Conservation (phyloP, 2,888 invertebrate genomes). For the Enchytraeus crypticus region DNA sequence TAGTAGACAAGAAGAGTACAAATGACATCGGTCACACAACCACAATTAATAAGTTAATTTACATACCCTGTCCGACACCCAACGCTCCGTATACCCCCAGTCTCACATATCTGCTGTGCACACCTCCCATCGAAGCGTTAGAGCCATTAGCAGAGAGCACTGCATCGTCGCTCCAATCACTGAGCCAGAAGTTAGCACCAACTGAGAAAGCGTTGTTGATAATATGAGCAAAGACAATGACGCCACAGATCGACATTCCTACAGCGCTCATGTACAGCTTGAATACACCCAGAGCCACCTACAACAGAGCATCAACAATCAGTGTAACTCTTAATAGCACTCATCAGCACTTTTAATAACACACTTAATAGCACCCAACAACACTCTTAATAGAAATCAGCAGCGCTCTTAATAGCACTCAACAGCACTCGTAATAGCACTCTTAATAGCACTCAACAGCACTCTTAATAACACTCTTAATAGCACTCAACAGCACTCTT, state of each 20-base stretch:
- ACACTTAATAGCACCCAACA: too few relatives aligned
- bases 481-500: too few relatives aligned
- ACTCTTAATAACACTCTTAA: too few relatives aligned
- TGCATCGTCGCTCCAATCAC: constrained; percentile 45
- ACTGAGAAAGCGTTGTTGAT: constrained; percentile 37
- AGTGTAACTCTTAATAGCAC: too few relatives aligned
- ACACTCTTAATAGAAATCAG: too few relatives aligned
- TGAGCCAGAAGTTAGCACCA: constrained; percentile 46
- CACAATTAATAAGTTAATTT: too few relatives aligned
- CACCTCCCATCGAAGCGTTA: constrained; percentile 24
- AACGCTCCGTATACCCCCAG: constrained; percentile 51
- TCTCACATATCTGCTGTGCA: constrained; percentile 36
- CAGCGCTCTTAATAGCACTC: too few relatives aligned
- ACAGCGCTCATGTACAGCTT: constrained; percentile 40
- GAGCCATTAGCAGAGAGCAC: constrained; percentile 30
- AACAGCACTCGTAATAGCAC: too few relatives aligned
- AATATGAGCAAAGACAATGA: constrained; percentile 38
- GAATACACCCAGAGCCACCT: constrained; percentile 46
- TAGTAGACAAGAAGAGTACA: too few relatives aligned
- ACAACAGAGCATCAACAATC: constrained; percentile 1
- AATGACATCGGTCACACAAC: too few relatives aligned
- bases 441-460: too few relatives aligned
- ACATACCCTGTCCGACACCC: constrained; percentile 45
- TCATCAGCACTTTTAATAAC: too few relatives aligned
- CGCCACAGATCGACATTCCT: constrained; percentile 32